Evolutionary conservation across 2,113 vertebrate genomes (phyloP).

Genomic region (Orycteropus afer): DNA sequence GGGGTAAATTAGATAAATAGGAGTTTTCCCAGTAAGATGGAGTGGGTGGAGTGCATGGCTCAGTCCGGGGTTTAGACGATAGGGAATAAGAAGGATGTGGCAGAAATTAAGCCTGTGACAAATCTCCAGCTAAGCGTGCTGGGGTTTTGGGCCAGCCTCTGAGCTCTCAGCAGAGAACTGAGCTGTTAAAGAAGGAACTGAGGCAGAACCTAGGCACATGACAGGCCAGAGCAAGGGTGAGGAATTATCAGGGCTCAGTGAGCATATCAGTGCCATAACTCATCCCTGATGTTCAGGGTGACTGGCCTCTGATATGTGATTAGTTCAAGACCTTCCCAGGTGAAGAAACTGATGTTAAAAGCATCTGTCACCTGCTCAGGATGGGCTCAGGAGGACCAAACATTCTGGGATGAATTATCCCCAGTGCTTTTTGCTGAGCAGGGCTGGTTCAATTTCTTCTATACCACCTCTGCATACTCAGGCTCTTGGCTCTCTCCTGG

Average conservation of each 20-base stretch:
- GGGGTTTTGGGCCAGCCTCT: neutral
- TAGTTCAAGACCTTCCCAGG: neutral
- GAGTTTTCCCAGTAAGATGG: neutral
- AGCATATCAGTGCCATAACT: neutral
- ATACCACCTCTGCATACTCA: constrained; percentile 7
- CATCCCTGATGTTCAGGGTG: neutral
- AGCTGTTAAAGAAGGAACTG: neutral
- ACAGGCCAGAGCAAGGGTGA: neutral
- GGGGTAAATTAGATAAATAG: neutral
- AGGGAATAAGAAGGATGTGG: neutral
- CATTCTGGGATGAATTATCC: neutral
- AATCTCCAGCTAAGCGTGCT: neutral
- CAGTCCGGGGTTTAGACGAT: neutral
- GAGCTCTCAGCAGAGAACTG: neutral
- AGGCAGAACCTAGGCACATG: neutral
- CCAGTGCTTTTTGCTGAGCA: neutral
- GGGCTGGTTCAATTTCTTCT: neutral
- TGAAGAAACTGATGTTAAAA: neutral
- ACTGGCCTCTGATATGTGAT: neutral
- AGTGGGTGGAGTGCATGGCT: neutral
- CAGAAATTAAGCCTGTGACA: neutral
- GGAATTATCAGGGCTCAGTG: neutral
- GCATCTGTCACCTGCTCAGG: neutral
- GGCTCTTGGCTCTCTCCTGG: constrained; percentile 3
- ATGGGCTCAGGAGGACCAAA: neutral